These are phyloP conservation scores for Turritopsis rubra DNA, from an alignment of 30 jellyfish, hydroid and myxozoan species.

Conservation along the genomic window DNA sequence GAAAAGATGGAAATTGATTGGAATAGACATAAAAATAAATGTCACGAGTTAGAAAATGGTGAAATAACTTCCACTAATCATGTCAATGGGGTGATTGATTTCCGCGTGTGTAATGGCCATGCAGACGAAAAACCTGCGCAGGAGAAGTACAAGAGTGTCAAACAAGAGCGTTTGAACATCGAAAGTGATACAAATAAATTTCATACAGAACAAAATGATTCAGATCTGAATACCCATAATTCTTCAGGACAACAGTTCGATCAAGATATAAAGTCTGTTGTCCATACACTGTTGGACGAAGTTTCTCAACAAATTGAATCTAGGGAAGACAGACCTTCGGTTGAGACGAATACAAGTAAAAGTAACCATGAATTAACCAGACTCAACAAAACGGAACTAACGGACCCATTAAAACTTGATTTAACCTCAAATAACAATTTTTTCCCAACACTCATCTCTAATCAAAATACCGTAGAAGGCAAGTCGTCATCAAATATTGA, in stretches of 20 bases:
- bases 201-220: not conserved
- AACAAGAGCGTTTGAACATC: not conserved
- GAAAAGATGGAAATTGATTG: not conserved
- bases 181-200: not conserved
- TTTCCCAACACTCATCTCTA: not conserved
- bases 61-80: not conserved
- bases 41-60: not conserved
- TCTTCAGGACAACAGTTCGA: not conserved
- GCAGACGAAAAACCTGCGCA: not conserved
- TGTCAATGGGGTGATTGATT: not conserved
- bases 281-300: not conserved
- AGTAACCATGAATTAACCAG: no score
- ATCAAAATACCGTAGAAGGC: not conserved
- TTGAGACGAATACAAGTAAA: not conserved
- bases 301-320: not conserved
- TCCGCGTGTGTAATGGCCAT: not conserved
- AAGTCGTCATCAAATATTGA: not conserved
- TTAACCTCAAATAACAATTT: not conserved
- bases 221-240: not conserved
- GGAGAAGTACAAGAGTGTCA: not conserved
- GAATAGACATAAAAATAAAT: not conserved
- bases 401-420: not conserved
- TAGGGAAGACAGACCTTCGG: not conserved
- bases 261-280: not conserved
- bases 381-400: not conserved